A percentile compares a stretch with the other conserved stretches of the same genome.
Evolutionary conservation across 2,113 vertebrate species (phyloP).

Genomic region (Eptesicus fuscus): DNA sequence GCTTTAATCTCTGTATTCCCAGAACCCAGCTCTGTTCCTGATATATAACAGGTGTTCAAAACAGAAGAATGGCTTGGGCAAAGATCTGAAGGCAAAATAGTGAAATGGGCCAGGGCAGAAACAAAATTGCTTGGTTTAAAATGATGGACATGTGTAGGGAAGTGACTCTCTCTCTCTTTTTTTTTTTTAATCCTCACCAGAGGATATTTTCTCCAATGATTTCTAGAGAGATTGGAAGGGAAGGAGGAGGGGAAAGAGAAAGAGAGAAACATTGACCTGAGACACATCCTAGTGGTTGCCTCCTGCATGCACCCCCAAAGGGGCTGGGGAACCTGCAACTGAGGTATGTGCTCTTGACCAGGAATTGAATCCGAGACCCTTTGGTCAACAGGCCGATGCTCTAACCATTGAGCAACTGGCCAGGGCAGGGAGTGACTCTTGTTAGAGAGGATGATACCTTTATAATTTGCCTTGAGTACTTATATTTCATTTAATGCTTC

Average conservation of each 20-base stretch:
- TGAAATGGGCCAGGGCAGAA: background rate
- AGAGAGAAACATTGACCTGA: no score
- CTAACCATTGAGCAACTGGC: no score
- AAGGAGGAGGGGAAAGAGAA: no score
- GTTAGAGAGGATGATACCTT: background rate
- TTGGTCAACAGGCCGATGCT: no score
- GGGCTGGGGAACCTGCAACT: no score
- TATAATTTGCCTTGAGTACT: background rate
- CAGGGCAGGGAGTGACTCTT: background rate
- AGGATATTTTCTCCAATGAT: no score
- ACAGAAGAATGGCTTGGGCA: background rate
- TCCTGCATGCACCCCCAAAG: no score
- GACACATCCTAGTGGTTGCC: no score
- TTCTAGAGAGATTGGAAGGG: no score
- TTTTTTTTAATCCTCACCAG: no score
- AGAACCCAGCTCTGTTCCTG: slow-evolving; percentile 32
- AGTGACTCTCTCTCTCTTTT: background rate
- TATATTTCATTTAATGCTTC: background rate
- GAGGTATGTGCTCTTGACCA: no score
- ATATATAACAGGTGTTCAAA: background rate
- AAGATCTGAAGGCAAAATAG: background rate
- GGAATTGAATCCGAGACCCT: no score
- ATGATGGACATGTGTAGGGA: background rate
- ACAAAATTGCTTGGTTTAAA: background rate
- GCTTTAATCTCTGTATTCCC: slow-evolving; percentile 20